Conservation (phyloP, 2,113 vertebrate genomes). For the Dascyllus trimaculatus region DNA sequence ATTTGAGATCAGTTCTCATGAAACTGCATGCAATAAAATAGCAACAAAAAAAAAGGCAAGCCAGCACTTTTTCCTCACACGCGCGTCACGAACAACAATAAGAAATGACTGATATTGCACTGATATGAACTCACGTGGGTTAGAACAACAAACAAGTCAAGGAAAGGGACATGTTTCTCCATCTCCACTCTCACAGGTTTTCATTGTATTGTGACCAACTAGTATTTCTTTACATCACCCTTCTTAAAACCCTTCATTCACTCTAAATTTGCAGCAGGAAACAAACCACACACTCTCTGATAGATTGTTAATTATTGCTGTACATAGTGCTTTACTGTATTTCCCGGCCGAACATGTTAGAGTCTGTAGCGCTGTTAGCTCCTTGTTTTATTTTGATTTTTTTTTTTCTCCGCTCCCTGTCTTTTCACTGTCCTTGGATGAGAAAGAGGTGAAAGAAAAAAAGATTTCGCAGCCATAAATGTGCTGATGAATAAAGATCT, state of each 20-base stretch:
- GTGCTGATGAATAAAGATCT: not conserved
- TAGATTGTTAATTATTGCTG: slow-evolving; percentile 62
- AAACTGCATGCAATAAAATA: not conserved
- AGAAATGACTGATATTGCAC: slow-evolving; percentile 74
- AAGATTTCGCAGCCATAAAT: not conserved
- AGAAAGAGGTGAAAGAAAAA: not conserved
- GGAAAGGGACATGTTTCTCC: not conserved
- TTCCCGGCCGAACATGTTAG: slow-evolving; percentile 43
- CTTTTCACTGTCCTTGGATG: slow-evolving; percentile 25
- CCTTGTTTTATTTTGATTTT: not conserved
- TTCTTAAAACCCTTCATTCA: not conserved
- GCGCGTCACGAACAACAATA: slow-evolving; percentile 12
- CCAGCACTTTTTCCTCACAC: slow-evolving; percentile 53
- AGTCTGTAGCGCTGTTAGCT: slow-evolving; percentile 36
- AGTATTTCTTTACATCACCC: slow-evolving; percentile 25
- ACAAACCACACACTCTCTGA: slow-evolving; percentile 31
- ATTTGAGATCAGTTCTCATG: not conserved
- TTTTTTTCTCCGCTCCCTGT: slow-evolving; percentile 19
- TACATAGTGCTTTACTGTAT: slow-evolving; percentile 71
- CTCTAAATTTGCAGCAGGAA: slow-evolving; percentile 7
- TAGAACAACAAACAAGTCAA: slow-evolving; percentile 15
- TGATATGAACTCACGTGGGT: slow-evolving; percentile 67
- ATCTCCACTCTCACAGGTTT: slow-evolving; percentile 20
- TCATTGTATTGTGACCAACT: slow-evolving; percentile 46
- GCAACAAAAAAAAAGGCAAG: slow-evolving; percentile 16